A percentile compares a stretch with the other conserved stretches of the same genome.
These are phyloP conservation scores for Pterobdella sp. DNA, from an alignment of 2,888 invertebrate genomes.

Conservation along the genomic window DNA sequence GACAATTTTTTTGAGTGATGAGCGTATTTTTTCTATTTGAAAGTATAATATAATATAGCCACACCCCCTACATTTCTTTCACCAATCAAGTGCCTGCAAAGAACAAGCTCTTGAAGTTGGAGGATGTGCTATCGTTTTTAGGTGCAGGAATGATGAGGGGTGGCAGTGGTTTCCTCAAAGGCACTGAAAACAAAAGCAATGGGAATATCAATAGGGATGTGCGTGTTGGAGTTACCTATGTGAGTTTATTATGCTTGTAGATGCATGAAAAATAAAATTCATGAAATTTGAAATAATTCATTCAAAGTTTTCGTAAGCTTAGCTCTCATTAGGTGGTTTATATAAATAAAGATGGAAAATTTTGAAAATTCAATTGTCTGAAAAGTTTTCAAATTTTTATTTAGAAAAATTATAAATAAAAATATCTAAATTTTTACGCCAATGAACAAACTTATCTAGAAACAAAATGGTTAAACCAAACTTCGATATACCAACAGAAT, in stretches of 20 bases:
- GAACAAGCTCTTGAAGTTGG: constrained; percentile 51
- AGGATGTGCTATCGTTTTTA: constrained; percentile 80
- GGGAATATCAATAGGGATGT: constrained; percentile 89
- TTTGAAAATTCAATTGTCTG: too few relatives aligned
- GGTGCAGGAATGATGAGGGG: constrained; percentile 89
- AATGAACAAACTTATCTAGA: too few relatives aligned
- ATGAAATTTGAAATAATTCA: background rate
- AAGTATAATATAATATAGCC: too few relatives aligned
- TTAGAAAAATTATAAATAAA: too few relatives aligned
- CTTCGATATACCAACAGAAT: too few relatives aligned
- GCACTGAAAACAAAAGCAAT: constrained; percentile 88
- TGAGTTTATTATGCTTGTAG: constrained; percentile 54
- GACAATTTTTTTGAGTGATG: too few relatives aligned
- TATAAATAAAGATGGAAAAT: too few relatives aligned
- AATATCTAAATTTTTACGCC: too few relatives aligned
- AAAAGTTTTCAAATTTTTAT: too few relatives aligned
- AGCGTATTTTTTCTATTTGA: too few relatives aligned
- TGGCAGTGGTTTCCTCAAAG: constrained; percentile 77
- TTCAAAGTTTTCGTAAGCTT: background rate
- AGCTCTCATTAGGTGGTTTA: too few relatives aligned
- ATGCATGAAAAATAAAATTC: background rate
- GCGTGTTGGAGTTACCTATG: constrained; percentile 91
- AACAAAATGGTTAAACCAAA: too few relatives aligned
- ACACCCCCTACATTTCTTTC: background rate
- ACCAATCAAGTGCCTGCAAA: background rate